Conservation (phyloP, 1,140 invertebrate species). For the Drosophila sproati region DNA sequence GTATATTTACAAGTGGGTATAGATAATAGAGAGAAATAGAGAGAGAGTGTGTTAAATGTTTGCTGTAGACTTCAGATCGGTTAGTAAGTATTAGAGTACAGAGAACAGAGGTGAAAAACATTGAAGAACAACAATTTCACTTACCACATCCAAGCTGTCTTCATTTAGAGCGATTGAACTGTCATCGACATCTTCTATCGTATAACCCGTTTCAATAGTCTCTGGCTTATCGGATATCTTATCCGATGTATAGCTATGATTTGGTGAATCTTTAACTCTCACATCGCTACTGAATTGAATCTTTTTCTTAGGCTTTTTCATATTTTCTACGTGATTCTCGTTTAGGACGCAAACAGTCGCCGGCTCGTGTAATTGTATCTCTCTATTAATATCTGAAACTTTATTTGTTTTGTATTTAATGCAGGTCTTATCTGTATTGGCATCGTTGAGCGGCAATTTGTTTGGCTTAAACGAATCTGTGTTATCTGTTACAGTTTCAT, state of each 20-base stretch:
- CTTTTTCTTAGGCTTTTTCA: constrained; percentile 33
- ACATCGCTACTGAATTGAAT: constrained; percentile 49
- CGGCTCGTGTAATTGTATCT: constrained; percentile 22
- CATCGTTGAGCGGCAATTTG: constrained; percentile 25
- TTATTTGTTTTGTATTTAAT: constrained; percentile 70
- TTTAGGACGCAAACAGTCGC: constrained; percentile 4
- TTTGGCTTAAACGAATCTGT: constrained; percentile 39
- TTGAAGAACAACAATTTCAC: constrained; percentile 7
- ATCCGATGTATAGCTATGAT: constrained; percentile 36
- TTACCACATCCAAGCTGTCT: constrained; percentile 41
- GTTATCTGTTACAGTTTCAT: constrained; percentile 34
- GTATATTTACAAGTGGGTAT: constrained; percentile 4
- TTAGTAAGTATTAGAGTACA: constrained; percentile 29
- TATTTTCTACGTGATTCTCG: constrained; percentile 28
- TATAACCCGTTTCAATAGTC: constrained; percentile 42
- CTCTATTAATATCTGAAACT: constrained; percentile 61
- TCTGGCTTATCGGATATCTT: constrained; percentile 35
- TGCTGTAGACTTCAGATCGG: neutral
- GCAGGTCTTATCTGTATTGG: constrained; percentile 47
- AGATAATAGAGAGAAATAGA: constrained; percentile 23
- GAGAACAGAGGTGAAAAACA: neutral
- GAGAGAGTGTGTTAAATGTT: constrained; percentile 1
- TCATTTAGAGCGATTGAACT: constrained; percentile 1
- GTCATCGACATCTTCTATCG: constrained; percentile 62
- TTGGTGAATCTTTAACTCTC: constrained; percentile 44